Base-by-base conservation (phyloP, 1,140 invertebrate species). In the Anoplolepis gracilipes region DNA sequence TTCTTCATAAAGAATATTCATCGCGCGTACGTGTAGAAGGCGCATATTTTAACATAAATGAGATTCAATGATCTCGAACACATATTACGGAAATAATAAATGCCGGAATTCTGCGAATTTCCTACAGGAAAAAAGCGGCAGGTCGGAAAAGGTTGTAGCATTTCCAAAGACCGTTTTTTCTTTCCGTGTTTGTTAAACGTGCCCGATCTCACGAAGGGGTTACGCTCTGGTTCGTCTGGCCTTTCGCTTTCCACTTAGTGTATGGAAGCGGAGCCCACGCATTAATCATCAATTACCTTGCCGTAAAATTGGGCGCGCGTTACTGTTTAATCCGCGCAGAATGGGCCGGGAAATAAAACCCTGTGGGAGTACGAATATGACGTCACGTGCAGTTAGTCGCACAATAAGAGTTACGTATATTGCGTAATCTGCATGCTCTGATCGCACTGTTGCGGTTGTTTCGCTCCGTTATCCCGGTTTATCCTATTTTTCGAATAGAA, bases 201-300 rank as follows among this genome's bases (percentile, higher is more conserved):
- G n/a, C 76, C 64, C 78, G 78, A 86, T 84, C 85, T 84, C 67
- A 62, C 65, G 62, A 36, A 62, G n/a, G 42, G 57, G 78, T 73
- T 62, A 61, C 55, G 78, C 78, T 84, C 78, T 82, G 67, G n/a
- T 86, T 84, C 42, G 57, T 28, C 7, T 49, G 57, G 78, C 85
- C 85, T 86, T 86, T 86, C 85, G 85, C 85, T 86, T 86, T 86
- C 85, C 78, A 75, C 69, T 65, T 25, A 46, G 6, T 42, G 25
- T 7, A 39, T 49, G 64, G 49, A 22, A 42, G 46, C 78, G 33
- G 19, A 10, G 55, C 42, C 64, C 65, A 49, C 65, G 84, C 65
- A 72, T 85, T 81, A 85, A 82, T 81, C 67, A 49, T 62, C 76
- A 78, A 81, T 85, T 81, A 81, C 36, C 39, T 55, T 28, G 33